Evolutionary conservation across 2,113 vertebrate species (phyloP), one percentile per base, ranked within the genome.

Genomic region (Acanthochromis polyacanthus): DNA sequence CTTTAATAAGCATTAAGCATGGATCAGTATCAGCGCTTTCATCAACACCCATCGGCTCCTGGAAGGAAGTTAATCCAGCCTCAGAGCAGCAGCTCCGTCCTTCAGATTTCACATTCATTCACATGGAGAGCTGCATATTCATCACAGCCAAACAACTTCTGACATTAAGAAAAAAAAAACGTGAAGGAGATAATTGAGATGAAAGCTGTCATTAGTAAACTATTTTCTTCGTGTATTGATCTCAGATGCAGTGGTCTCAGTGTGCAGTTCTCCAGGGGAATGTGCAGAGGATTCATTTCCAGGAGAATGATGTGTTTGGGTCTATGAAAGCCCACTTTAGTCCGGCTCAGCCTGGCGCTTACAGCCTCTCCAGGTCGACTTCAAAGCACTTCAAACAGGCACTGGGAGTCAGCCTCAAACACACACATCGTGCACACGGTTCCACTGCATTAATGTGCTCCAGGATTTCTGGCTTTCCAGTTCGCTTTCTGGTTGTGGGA

Each of bases 381-480:
- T 93, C 93, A 94, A 93, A 93, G 92, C 82, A 88, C 92, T 93
- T 94, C 92, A 95, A 93, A 94, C 91, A 87, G 84, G 48, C 71
- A 79, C 6, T 9, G 8, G 76, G 83, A 91, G 85, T 90, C 84
- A 88, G 51, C 66, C 23, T 58, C 61, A 56, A 4, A 79, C 60
- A 40, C 59, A 43, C 72, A 56, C 57, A 51, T 2, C 67, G 56
- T 23, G 28, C 38, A 62, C 68, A 65, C 61, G 59, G 28, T 14
- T 17, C 51, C 57, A 70, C 40, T 25, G 22, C 74, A 78, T 63
- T n/a, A 53, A 69, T 48, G 36, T 11, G 20, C 6, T 36, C 36
- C 20, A 58, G 14, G 53, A 22, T 69, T 56, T 48, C 48, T 59
- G 58, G 40, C 56, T 86, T 70, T 74, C 52, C 23, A 2, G n/a